phyloP scores from a whole-genome alignment of 2,888 invertebrate species.

The Plebejus argus region DNA sequence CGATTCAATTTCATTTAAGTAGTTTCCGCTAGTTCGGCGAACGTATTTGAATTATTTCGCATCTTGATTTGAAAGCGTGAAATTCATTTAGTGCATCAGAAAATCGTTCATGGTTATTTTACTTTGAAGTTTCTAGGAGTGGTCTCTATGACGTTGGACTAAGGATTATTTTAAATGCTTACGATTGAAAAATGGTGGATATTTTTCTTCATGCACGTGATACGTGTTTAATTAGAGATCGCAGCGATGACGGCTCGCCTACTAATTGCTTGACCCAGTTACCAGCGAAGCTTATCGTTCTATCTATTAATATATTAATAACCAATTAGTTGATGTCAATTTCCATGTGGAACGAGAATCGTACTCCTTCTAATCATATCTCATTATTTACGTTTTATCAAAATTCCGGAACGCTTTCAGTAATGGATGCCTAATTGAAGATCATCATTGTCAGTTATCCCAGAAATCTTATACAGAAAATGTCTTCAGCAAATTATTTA shows the following conservation, averaged over 20 bases:
- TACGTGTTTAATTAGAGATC: conserved; percentile 34
- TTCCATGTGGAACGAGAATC: not conserved
- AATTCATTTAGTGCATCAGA: conserved; percentile 20
- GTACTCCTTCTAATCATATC: not conserved
- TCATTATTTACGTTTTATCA: not conserved
- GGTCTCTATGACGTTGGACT: not conserved
- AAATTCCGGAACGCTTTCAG: not conserved
- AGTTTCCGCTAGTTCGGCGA: not conserved
- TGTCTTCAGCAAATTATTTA: not conserved
- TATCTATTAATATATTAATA: conserved; percentile 32
- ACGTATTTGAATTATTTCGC: conserved; percentile 16
- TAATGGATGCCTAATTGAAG: too few relatives aligned
- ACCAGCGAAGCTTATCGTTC: conserved; percentile 26
- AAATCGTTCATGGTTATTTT: not conserved
- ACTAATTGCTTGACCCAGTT: conserved; percentile 35
- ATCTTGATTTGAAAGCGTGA: not conserved
- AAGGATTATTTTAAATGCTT: not conserved
- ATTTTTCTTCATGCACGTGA: conserved; percentile 29
- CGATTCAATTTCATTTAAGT: conserved; percentile 26
- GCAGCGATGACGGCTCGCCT: conserved; percentile 30
- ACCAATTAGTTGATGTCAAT: not conserved
- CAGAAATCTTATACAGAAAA: too few relatives aligned
- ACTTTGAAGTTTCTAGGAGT: not conserved
- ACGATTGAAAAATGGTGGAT: not conserved
- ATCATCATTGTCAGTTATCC: too few relatives aligned